Base-by-base conservation (phyloP, 1,140 invertebrate species). In the Bombyx mori region DNA sequence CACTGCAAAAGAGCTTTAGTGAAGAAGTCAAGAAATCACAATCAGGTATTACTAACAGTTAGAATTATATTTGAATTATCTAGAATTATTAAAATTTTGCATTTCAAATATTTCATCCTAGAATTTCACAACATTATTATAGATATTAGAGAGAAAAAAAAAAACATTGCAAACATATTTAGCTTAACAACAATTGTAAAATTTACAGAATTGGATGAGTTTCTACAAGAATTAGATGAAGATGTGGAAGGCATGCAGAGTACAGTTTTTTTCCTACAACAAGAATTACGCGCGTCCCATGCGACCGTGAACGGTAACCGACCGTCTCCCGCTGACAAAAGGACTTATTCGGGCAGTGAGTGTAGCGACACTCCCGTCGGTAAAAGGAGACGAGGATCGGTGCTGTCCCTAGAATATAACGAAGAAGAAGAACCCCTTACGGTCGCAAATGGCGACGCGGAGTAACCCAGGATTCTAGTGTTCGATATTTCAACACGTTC, bases 181-280 rank as follows among this genome's bases (percentile, higher is more conserved):
- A 47, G 2, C 26, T 35, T 35, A 35, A 51, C 18, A 4, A 52
- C 45, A 42, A 48, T 2, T n/a, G 10, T 51, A 49, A 18, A 9
- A 43, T 12, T 79, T 90, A 77, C 74, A 96, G 97, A 99, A 88
- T 86, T 98, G 68, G 97, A 99, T 76, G 97, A 98, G 74, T 96
- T 99, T 79, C 89, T 99, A 42, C 94, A 97, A 83, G 98, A 99
- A 77, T 84, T 99, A 53, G 98, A 99, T 73, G 97, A 98, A 83
- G 97, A 99, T 84, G 96, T 99, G 9, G 98, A 99, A 86, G 97
- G 97, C 6, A 98, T 99, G 96, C 97, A 99, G 88, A 97, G 96
- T 74, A 99, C 97, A 57, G 98, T 99, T 70, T 93, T 96, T 77
- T 96, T 95, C 84, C 89, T 99, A 54, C 97, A 99, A 77, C 95